Evolutionary conservation across 2,797 vertebrate species (phyloP).

Genomic region (Hypotaenidia philippensis): DNA sequence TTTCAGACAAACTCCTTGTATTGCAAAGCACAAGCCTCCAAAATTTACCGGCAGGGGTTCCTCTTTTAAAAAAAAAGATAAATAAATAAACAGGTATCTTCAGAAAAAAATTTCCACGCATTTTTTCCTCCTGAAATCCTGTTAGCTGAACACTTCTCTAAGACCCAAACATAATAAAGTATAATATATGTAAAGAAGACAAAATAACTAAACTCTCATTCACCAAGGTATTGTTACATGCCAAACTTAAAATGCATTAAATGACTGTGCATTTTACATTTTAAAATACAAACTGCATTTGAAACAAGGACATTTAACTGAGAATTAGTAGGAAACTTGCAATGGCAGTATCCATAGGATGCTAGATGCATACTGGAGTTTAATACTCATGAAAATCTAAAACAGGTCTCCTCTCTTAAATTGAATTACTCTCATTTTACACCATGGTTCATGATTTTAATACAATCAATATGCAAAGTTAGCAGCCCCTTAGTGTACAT

Average conservation of each 20-base stretch:
- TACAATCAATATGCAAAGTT: neutral
- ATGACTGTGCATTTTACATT: neutral
- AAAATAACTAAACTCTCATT: conserved; percentile 1
- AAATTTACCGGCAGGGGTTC: neutral
- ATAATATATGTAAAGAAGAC: neutral
- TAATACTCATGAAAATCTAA: neutral
- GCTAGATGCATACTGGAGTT: neutral
- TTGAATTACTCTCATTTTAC: neutral
- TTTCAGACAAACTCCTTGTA: neutral
- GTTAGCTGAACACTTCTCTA: neutral
- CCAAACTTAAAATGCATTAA: neutral
- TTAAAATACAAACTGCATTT: neutral
- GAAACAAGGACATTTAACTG: neutral
- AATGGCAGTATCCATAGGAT: neutral
- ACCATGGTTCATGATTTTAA: neutral
- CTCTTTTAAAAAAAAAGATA: neutral
- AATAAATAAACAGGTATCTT: neutral
- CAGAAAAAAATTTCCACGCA: neutral
- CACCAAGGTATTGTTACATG: neutral
- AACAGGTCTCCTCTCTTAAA: neutral
- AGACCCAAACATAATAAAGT: neutral
- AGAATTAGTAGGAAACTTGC: neutral
- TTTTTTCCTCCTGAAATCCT: neutral
- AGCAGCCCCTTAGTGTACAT: neutral
- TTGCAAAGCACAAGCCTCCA: neutral